Conservation (phyloP, 2,797 vertebrate genomes). For the Carcharodon carcharias region DNA sequence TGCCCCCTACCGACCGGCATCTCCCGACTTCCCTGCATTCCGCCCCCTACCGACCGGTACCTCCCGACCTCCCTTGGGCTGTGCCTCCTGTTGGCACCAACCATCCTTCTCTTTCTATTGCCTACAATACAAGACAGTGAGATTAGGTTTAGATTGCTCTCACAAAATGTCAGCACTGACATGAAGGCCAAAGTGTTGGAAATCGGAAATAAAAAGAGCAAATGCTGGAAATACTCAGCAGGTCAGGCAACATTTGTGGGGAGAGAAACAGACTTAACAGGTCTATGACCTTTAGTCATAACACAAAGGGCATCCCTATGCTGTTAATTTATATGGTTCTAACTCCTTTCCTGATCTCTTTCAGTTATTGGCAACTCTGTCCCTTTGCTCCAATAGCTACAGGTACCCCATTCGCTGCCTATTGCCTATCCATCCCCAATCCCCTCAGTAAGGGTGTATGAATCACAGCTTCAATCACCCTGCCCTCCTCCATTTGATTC, state of each 20-base stretch:
- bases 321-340: too few relatives aligned
- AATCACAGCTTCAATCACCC: not conserved
- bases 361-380: too few relatives aligned
- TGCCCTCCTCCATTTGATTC: not conserved
- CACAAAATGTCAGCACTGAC: not conserved
- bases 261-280: not conserved
- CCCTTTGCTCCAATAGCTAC: too few relatives aligned
- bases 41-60: not conserved
- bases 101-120: not conserved
- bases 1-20: not conserved
- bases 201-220: not conserved
- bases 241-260: not conserved
- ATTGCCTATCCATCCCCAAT: too few relatives aligned
- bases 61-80: not conserved
- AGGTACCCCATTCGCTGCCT: not conserved
- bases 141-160: not conserved
- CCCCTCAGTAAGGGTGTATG: not conserved
- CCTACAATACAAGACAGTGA: not conserved
- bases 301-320: too few relatives aligned
- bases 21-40: not conserved
- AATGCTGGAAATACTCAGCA: too few relatives aligned
- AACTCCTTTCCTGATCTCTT: too few relatives aligned
- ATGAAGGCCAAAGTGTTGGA: not conserved
- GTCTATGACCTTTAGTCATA: not conserved
- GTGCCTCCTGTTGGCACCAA: not conserved